Percentiles rank a stretch among this genome's conserved stretches.
Conservation (phyloP, 2,113 vertebrate species). For the rat (Rattus norvegicus) region GRCr8 NC_086023.1:145261001-145261500, state of each 20-base stretch:
- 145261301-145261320: slow-evolving; percentile 82
- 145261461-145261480: neutral
- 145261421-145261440: accelerated
- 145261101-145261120: neutral
- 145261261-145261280: slow-evolving; percentile 85
- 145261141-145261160: neutral
- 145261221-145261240: slow-evolving; percentile 77
- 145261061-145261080: no score
- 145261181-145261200: slow-evolving; percentile 65
- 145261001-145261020: neutral
- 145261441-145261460: neutral
- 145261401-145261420: neutral
- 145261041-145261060: neutral
- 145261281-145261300: slow-evolving; percentile 85
- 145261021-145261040: neutral
- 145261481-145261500: neutral
- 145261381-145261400: slow-evolving; percentile 52
- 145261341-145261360: slow-evolving; percentile 81
- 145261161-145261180: slow-evolving; percentile 36
- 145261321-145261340: slow-evolving; percentile 85
- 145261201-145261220: slow-evolving; percentile 79
- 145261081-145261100: neutral
- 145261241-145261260: slow-evolving; percentile 83
- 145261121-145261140: neutral
- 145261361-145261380: slow-evolving; percentile 68